Percentiles rank a stretch among this genome's conserved stretches.
Conservation (phyloP, 2,888 invertebrate genomes). For the Drosophila affinis region DNA sequence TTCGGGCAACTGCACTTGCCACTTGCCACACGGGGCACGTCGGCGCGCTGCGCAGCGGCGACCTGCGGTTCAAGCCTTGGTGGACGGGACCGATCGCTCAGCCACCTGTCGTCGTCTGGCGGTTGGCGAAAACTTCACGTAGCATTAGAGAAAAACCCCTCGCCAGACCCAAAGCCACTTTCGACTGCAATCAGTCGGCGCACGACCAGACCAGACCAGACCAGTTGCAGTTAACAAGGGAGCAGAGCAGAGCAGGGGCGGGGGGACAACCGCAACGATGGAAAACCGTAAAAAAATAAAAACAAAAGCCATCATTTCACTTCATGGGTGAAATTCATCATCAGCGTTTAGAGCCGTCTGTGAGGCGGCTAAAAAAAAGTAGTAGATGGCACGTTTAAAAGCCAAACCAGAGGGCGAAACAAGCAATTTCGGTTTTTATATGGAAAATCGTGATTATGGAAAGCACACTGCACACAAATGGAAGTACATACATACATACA, state of each 20-base stretch:
- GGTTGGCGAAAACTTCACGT: slow-evolving; percentile 57
- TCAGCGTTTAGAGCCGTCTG: slow-evolving; percentile 43
- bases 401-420: slow-evolving; percentile 1
- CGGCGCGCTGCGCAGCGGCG: neutral
- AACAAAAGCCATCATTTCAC: slow-evolving; percentile 61
- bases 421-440: neutral
- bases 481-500: neutral
- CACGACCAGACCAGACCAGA: slow-evolving; percentile 26
- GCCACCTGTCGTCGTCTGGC: slow-evolving; percentile 67
- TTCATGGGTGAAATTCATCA: slow-evolving; percentile 65
- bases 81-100: slow-evolving; percentile 27
- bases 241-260: neutral
- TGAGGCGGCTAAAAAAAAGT: slow-evolving; percentile 2
- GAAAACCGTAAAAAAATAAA: slow-evolving; percentile 18
- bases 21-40: slow-evolving; percentile 34
- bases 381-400: slow-evolving; percentile 20
- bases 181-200: slow-evolving; percentile 42
- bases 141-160: slow-evolving; percentile 41
- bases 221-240: slow-evolving; percentile 23
- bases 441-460: neutral
- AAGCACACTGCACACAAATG: neutral
- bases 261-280: slow-evolving; percentile 23
- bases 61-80: slow-evolving; percentile 17
- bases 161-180: slow-evolving; percentile 45
- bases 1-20: slow-evolving; percentile 11